Conservation (phyloP, 2,113 vertebrate genomes). For the Amia ocellicauda region DNA sequence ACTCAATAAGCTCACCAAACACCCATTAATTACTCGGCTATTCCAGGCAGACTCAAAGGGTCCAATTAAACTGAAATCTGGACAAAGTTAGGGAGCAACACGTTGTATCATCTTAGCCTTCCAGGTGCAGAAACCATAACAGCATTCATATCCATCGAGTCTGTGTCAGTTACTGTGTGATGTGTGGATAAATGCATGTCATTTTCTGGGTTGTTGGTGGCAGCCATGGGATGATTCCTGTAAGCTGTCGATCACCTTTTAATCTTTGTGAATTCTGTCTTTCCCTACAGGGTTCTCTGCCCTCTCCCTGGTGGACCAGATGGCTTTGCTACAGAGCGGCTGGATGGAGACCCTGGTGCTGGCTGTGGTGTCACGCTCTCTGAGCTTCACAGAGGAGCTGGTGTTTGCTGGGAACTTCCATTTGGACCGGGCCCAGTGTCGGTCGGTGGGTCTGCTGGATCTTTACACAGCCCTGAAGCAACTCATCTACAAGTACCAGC, state of each 20-base stretch:
- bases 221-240: background rate
- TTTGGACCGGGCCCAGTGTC: slow-evolving; percentile 45
- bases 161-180: too few species aligned
- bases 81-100: background rate
- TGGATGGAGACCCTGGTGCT: slow-evolving; percentile 68
- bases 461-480: slow-evolving; percentile 56
- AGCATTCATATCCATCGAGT: too few species aligned
- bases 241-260: too few species aligned
- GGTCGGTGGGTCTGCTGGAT: slow-evolving; percentile 44
- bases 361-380: slow-evolving; percentile 58
- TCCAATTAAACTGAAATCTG: background rate
- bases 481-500: slow-evolving; percentile 48
- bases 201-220: too few species aligned
- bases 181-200: background rate
- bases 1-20: background rate
- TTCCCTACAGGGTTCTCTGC: slow-evolving; percentile 48
- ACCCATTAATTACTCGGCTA: background rate
- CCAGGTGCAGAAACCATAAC: too few species aligned
- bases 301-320: slow-evolving; percentile 65
- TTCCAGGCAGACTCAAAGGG: background rate
- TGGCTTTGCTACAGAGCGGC: slow-evolving; percentile 61
- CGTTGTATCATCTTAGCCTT: too few species aligned
- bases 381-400: slow-evolving; percentile 41
- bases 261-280: too few species aligned
- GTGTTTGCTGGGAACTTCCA: slow-evolving; percentile 57